Evolutionary conservation across 2,113 vertebrate species (phyloP), one percentile per base, ranked within the genome.

Genomic region (Procapra przewalskii): DNA sequence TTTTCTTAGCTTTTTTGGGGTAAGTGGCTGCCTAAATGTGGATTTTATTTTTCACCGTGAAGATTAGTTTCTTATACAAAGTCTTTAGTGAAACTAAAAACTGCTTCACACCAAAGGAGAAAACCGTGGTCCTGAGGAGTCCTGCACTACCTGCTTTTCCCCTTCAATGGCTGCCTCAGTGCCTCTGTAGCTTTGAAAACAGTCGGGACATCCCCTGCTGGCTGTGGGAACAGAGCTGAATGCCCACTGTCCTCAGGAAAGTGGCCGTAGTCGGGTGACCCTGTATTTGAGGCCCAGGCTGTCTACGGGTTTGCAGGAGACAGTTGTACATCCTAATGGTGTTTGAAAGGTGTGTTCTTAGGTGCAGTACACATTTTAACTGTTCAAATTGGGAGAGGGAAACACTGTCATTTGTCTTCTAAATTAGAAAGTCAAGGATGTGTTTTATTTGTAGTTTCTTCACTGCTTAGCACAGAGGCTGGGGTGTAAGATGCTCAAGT

Each of bases 1-100:
- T 96, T 96, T 97, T 95, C 86, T 95, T 93, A 75, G 64, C 5
- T 50, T 81, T 92, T 92, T 94, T 60, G 31, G 59, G 81, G 71
- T 59, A 85, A 95, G 33, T 75, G 29, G 6, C 54, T 93, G 4
- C 83, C 43, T 85, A 33, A 83, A n/a, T 59, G 40, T 93, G 55
- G 77, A 81, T 89, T 91, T 93, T 55, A 60, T 54, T 97, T 75
- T 96, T 88, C 84, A 60, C 93, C 45, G 10, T 36, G 50, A 84
- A 93, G 67, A 57, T 79, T 9, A 16, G 27, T 90, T 95, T 91
- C 57, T 93, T 95, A 21, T 2, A 95, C 40, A 88, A 31, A 71
- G 84, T 93, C 45, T 88, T 91, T 6, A 48, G 19, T 81, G 83
- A 81, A 71, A 29, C 67, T 52, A 88, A 57, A 88, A 83, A 55